Conservation (phyloP, 2,797 vertebrate genomes). For the Aphelocoma californica region DNA sequence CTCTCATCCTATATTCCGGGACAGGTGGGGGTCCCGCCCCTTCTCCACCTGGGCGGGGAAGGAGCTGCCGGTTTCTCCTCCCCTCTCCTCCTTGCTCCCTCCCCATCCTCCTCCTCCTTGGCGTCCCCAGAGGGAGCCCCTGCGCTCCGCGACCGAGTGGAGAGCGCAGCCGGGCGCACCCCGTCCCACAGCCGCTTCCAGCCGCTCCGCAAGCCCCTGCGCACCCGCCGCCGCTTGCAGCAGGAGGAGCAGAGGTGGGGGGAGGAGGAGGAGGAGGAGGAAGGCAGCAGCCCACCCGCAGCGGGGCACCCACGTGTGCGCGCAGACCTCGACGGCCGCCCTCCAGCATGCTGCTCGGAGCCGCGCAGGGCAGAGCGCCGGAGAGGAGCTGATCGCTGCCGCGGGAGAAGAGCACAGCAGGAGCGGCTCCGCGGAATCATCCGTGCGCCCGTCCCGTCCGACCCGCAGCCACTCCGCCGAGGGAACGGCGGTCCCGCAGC, state of each 20-base stretch:
- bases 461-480: neutral
- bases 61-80: neutral
- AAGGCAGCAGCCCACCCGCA: neutral
- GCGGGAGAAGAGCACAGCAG: neutral
- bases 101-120: neutral
- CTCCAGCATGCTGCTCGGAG: neutral
- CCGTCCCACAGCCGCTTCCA: neutral
- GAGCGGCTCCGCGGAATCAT: neutral
- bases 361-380: neutral
- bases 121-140: conserved; percentile 57
- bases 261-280: neutral
- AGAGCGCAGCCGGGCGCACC: neutral
- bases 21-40: neutral
- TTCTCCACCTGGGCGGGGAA: neutral
- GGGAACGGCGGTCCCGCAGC: neutral
- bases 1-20: neutral
- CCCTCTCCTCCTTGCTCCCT: neutral
- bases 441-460: neutral
- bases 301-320: conserved; percentile 27
- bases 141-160: neutral
- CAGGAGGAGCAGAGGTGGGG: neutral
- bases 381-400: neutral
- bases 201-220: neutral
- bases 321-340: neutral
- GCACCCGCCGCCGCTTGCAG: neutral